Evolutionary conservation across 2,113 vertebrate species (phyloP).

Genomic region (Coptodon rendalli): DNA sequence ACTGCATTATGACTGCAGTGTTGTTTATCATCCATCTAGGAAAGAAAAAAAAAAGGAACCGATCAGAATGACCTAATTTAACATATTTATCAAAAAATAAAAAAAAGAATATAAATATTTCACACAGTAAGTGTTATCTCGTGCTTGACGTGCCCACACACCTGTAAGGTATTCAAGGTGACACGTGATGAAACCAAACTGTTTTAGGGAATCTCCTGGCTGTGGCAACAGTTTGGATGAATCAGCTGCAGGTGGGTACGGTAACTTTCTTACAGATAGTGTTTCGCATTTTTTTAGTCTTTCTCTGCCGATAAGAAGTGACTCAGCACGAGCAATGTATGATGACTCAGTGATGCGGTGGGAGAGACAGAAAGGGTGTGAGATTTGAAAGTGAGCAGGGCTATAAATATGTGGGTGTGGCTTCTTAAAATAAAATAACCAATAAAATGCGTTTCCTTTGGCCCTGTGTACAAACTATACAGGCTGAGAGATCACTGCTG

Average conservation of each 20-base stretch:
- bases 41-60: not conserved
- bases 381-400: not conserved
- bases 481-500: not conserved
- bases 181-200: conserved; percentile 16
- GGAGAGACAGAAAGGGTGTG: not conserved
- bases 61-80: not conserved
- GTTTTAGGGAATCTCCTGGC: conserved; percentile 35
- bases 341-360: conserved; percentile 5
- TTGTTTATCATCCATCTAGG: not conserved
- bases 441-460: not conserved
- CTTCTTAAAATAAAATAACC: not conserved
- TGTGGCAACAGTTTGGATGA: conserved; percentile 13
- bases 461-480: not conserved
- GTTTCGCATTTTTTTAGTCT: not conserved
- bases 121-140: not conserved
- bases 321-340: not conserved
- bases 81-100: not conserved
- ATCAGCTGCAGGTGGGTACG: conserved; percentile 6
- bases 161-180: not conserved
- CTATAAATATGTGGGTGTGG: not conserved
- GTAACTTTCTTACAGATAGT: not conserved
- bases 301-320: not conserved
- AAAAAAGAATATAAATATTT: not conserved
- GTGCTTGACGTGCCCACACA: not conserved
- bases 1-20: not conserved